Conservation (phyloP, 1,140 invertebrate genomes). For the Drosophila mojavensis region DNA sequence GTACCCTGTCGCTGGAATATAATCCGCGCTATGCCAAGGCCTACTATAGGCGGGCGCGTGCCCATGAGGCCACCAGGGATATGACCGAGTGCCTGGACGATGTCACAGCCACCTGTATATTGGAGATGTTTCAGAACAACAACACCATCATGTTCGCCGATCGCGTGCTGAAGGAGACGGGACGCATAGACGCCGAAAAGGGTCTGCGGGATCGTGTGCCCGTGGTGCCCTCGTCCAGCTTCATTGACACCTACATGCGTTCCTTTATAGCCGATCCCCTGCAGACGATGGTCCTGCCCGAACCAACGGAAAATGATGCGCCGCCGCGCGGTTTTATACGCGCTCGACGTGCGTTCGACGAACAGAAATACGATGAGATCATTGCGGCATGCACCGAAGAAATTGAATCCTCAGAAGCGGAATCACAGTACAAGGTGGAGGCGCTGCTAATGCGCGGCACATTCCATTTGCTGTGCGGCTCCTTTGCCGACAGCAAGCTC, state of each 20-base stretch:
- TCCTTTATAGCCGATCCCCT: constrained; percentile 93
- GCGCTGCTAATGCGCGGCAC: constrained; percentile 92
- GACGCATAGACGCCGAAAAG: constrained; percentile 89
- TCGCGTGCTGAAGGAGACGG: constrained; percentile 91
- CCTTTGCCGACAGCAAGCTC: constrained; percentile 88
- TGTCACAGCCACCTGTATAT: constrained; percentile 94
- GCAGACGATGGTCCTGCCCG: constrained; percentile 42
- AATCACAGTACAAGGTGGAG: constrained; percentile 86
- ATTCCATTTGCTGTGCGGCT: constrained; percentile 91
- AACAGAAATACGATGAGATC: constrained; percentile 91
- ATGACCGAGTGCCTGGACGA: constrained; percentile 94
- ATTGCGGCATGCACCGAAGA: constrained; percentile 92
- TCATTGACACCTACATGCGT: constrained; percentile 92
- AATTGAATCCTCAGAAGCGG: constrained; percentile 87
- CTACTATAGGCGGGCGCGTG: constrained; percentile 92
- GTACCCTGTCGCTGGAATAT: constrained; percentile 92
- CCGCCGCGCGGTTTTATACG: constrained; percentile 86
- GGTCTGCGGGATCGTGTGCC: constrained; percentile 88
- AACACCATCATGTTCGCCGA: constrained; percentile 92
- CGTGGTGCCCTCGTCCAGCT: constrained; percentile 92
- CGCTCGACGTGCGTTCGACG: constrained; percentile 88
- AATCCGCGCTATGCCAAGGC: constrained; percentile 96
- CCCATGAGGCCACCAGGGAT: constrained; percentile 91
- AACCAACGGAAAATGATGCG: constrained; percentile 65
- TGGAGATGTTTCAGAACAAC: constrained; percentile 94